Base-by-base conservation (phyloP, 1,140 invertebrate species). In the Bathynomus jamesi region DNA sequence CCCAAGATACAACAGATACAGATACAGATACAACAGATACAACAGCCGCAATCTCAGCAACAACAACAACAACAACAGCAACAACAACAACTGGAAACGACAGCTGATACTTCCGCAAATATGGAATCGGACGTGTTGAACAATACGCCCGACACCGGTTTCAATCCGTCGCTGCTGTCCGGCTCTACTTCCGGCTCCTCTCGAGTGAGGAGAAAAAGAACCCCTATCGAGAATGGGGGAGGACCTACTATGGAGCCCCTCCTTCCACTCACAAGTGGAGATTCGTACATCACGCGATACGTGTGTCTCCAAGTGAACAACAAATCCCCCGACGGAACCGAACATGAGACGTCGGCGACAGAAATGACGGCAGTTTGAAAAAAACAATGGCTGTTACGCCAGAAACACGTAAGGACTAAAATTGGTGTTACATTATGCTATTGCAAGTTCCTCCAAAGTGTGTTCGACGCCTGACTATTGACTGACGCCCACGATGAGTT, bases 221-320 rank as follows among this genome's bases (percentile, higher is more conserved):
- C 72, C 17, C 65, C 65, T 40, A 63, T 71, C 5, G 75, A 76
- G 28, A 76, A 76, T 69, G 75, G 75, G 3, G 65, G 68, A 70
- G 75, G 71, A 11, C 75, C 75, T 5, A 67, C 75, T 3, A 25
- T 73, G 11, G 75, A 76, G 30, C 75, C 72, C 21, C 53, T 74
- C n/a, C 31, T 74, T 24, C 72, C 75, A 8, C 72, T 68, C 25
- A 46, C 61, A 24, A 71, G 70, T 32, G 70, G 72, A 40, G 72
- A 76, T 30, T 65, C 30, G 0, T 76, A 73, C 27, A 65, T 76
- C 29, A 69, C 71, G 27, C 69, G 69, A 27, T 76, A 76, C 25
- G 71, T 40, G 7, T 40, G 32, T 17, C 32, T 40, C 17, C 32
- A 40, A 17, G 17, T 40, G 32, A 40, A 40, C 32, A 40, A 40